A percentile compares a stretch with the other conserved stretches of the same genome.
Conservation (phyloP, 1,140 invertebrate species). For the Drosophila watanabei region DNA sequence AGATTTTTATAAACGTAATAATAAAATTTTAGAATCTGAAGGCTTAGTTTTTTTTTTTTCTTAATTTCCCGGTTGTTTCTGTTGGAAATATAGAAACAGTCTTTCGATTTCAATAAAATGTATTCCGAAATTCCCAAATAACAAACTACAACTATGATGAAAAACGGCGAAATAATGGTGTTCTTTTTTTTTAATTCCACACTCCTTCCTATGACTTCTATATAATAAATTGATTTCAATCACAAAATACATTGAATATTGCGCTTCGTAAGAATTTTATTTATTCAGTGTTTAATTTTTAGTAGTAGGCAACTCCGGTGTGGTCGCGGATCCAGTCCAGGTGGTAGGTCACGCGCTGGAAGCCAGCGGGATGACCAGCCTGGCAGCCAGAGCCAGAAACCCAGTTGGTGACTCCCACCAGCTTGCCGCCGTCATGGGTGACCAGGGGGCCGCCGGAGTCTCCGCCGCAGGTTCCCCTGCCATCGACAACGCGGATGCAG, state of each 20-base stretch:
- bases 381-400: slow-evolving; percentile 30
- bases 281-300: neutral
- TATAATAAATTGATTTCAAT: neutral
- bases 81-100: too few relatives aligned
- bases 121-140: too few relatives aligned
- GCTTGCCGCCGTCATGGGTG: slow-evolving; percentile 75
- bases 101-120: too few relatives aligned
- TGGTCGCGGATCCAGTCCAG: slow-evolving; percentile 47
- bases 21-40: too few relatives aligned
- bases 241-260: neutral
- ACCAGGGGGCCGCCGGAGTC: slow-evolving; percentile 87
- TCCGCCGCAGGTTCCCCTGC: slow-evolving; percentile 74
- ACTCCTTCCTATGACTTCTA: too few relatives aligned
- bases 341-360: slow-evolving; percentile 43
- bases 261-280: slow-evolving; percentile 8
- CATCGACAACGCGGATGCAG: slow-evolving; percentile 41
- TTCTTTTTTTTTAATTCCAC: neutral
- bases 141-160: too few relatives aligned
- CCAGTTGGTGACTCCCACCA: slow-evolving; percentile 86
- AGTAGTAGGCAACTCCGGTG: slow-evolving; percentile 36
- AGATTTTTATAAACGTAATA: too few relatives aligned
- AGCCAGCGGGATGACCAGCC: slow-evolving; percentile 35
- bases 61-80: too few relatives aligned
- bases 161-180: neutral
- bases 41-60: too few relatives aligned